A percentile compares a stretch with the other conserved stretches of the same genome.
These are phyloP conservation scores for Gadus macrocephalus DNA, from an alignment of 2,113 vertebrate genomes.

Conservation along the genomic window DNA sequence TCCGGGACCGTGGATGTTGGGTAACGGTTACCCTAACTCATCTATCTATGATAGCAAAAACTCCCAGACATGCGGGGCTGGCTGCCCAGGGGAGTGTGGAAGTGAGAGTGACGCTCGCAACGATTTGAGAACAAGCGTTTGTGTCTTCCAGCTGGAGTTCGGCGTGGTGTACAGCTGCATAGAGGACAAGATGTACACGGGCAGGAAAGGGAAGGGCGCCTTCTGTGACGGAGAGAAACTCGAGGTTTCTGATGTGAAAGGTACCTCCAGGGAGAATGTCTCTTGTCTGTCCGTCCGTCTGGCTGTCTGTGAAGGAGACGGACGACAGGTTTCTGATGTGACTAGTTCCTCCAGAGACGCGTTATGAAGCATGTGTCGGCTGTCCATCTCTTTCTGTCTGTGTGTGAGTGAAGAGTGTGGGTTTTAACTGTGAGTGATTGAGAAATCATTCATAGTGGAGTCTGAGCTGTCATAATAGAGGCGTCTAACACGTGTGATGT, in stretches of 20 bases:
- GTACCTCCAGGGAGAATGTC: conserved; percentile 49
- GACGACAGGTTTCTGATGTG: neutral
- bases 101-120: no score
- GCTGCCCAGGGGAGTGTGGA: neutral
- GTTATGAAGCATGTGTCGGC: neutral
- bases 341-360: neutral
- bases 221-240: conserved; percentile 85
- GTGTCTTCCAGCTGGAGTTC: conserved; percentile 81
- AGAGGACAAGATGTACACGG: conserved; percentile 96
- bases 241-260: conserved; percentile 83
- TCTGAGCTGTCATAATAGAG: no score
- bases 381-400: conserved; percentile 10
- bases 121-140: neutral
- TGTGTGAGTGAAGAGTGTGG: neutral
- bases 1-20: no score
- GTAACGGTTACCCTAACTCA: no score
- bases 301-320: neutral
- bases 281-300: neutral
- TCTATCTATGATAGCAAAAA: neutral
- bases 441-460: no score
- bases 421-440: no score
- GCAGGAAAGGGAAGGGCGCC: conserved; percentile 82
- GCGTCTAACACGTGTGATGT: no score
- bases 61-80: neutral
- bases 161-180: conserved; percentile 93